These are phyloP conservation scores for Malaclemys terrapin DNA, from an alignment of 2,113 vertebrate genomes.

Conservation along the genomic window DNA sequence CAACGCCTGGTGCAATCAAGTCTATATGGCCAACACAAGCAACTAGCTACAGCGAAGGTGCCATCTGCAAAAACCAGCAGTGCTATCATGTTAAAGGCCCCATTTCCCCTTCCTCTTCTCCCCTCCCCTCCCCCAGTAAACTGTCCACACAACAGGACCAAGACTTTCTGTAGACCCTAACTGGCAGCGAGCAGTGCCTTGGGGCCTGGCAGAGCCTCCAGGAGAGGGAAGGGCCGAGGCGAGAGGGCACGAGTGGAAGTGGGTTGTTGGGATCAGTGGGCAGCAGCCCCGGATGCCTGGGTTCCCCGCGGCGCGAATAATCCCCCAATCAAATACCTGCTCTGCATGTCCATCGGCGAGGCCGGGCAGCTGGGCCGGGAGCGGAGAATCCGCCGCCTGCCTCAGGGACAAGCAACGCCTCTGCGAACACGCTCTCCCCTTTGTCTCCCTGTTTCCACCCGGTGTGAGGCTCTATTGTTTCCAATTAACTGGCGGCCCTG, in stretches of 20 bases:
- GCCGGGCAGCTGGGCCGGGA: background rate
- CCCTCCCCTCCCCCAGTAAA: background rate
- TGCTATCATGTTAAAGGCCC: no score
- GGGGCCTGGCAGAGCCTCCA: background rate
- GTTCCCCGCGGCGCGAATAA: rapidly evolving
- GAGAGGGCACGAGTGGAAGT: no score
- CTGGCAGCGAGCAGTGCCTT: background rate
- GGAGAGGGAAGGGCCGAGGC: no score
- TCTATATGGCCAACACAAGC: background rate
- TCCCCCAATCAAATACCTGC: rapidly evolving
- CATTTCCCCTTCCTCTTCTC: background rate
- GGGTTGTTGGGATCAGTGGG: rapidly evolving
- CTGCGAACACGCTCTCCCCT: background rate
- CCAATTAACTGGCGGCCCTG: constrained; percentile 55
- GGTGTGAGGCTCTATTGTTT: constrained; percentile 47
- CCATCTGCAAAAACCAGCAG: no score
- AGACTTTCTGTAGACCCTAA: no score
- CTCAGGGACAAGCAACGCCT: background rate
- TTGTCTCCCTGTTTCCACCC: background rate
- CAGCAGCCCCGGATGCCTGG: rapidly evolving
- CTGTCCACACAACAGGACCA: background rate
- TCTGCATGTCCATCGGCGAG: background rate
- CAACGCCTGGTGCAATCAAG: no score
- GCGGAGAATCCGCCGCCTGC: background rate
- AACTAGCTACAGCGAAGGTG: no score